These are phyloP conservation scores for Leptopilina syphax DNA, from an alignment of 2,888 invertebrate genomes.

Conservation along the genomic window DNA sequence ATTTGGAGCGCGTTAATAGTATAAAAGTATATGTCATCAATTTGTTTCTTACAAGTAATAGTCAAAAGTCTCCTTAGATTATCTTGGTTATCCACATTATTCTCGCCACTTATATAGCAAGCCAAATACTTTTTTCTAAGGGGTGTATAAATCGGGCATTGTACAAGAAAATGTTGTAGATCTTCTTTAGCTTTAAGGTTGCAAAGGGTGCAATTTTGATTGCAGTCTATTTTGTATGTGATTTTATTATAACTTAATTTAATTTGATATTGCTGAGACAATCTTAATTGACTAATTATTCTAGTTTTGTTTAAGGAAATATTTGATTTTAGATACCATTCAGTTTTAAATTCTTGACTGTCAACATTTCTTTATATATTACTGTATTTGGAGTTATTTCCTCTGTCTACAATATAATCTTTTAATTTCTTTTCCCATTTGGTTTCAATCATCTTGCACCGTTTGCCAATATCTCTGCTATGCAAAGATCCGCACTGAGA, in stretches of 20 bases:
- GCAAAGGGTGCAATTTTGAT: background rate
- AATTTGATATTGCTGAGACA: background rate
- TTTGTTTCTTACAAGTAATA: background rate
- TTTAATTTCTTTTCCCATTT: background rate
- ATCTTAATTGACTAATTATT: background rate
- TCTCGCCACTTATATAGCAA: background rate
- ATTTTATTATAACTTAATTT: background rate
- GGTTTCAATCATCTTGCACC: background rate
- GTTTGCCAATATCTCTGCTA: background rate
- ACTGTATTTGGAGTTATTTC: background rate
- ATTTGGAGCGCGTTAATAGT: background rate
- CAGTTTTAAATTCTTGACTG: background rate
- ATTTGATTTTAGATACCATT: background rate
- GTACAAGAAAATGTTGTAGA: background rate
- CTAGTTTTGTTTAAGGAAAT: background rate
- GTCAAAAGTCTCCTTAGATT: background rate
- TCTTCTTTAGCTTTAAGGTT: background rate
- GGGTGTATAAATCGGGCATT: background rate
- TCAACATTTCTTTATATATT: background rate
- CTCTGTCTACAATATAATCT: background rate
- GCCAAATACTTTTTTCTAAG: background rate
- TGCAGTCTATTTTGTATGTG: background rate
- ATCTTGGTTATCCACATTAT: background rate
- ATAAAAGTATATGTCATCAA: background rate
- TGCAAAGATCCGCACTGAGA: background rate